Base-by-base conservation (phyloP, 2,888 invertebrate genomes). In the Netelia melanura region DNA sequence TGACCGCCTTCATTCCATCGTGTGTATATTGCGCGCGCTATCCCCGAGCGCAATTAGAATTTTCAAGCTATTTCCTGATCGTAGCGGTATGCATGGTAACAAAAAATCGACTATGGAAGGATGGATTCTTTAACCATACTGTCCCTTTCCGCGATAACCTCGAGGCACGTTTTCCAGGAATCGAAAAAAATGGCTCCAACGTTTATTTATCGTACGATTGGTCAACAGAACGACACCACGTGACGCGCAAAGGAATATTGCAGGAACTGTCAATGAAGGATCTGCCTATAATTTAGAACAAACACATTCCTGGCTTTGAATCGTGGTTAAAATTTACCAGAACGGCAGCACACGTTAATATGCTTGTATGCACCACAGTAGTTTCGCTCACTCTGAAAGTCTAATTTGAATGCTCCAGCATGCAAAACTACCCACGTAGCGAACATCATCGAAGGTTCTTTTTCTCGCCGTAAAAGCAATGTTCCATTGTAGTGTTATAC, bases 401-500 rank as follows among this genome's bases (percentile, higher is more conserved):
- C 23, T 72, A 56, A 81, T 81, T 81, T 54, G 25, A 44, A 54
- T 61, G 61, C 38, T 48, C 54, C 43, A 62, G 44, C 65, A 17
- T 62, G 54, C 74, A 38, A 58, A 48, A 82, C 70, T 64, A 17
- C 21, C 25, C 30, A 65, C 44, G 54, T 30, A 71, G 23, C 61
- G 58, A 56, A 52, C 64, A 67, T 76, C 43, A 58, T 68, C 43
- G 23, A 79, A 64, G 44, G 30, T 74, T 77, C 64, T 52, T 80
- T 74, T 25, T 21, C 6, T 70, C 44, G 64, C 25, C 71, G 67
- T 54, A 72, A 30, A 65, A 80, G 72, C 61, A 62, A 58, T 77
- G 79, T 67, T 83, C 71, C 61, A 81, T 79, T 74, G 74, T 77
- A 77, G 30, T 81, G n/a, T 70, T 58, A 67, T 56, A 72, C 48